Evolutionary conservation across 2,888 invertebrate genomes (phyloP), one percentile per base, ranked within the genome.

Genomic region (Erebia epiphron): DNA sequence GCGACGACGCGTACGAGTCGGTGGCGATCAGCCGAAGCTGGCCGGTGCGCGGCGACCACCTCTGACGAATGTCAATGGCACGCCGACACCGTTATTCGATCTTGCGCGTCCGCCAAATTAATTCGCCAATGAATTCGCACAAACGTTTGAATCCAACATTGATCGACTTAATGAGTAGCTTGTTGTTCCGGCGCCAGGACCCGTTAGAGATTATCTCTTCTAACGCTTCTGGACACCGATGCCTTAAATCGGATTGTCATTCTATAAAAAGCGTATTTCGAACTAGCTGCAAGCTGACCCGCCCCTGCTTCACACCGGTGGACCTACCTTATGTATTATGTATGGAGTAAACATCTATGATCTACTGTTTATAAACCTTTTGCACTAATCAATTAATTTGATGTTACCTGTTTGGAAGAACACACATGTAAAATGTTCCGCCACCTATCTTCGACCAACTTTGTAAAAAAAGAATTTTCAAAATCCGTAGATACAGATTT

Each of bases 51-150:
- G 79, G 79, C 85, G 83, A 83, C 85, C 85, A 82, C 83, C 82
- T 81, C 89, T 89, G 90, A 89, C 91, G 89, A 88, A 89, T 92
- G 92, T 92, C 92, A 92, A 86, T 92, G 92, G 92, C 92, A 91
- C 88, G 89, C 84, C 85, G 78, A 78, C 85, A 91, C 92, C 92
- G 92, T 92, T 93, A 92, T 83, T 88, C 89, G 87, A 91, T 92
- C 92, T 90, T 35, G 35, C 88, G 86, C 88, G 86, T 83, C 86
- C 85, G 89, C 90, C 90, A 85, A 92, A 92, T 91, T 92, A 91
- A 92, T 92, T 91, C 86, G 88, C 91, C 89, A 87, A 89, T 89
- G 84, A 87, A 88, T 89, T 85, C 86, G 84, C 82, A 85, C 86
- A 82, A 35, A 79, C 87, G 85, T 88, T 91, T 83, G 86, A 90